Percentiles rank a stretch among this genome's conserved stretches.
These are phyloP conservation scores for Tortricodes alternella DNA, from an alignment of 2,888 invertebrate genomes.

Conservation along the genomic window DNA sequence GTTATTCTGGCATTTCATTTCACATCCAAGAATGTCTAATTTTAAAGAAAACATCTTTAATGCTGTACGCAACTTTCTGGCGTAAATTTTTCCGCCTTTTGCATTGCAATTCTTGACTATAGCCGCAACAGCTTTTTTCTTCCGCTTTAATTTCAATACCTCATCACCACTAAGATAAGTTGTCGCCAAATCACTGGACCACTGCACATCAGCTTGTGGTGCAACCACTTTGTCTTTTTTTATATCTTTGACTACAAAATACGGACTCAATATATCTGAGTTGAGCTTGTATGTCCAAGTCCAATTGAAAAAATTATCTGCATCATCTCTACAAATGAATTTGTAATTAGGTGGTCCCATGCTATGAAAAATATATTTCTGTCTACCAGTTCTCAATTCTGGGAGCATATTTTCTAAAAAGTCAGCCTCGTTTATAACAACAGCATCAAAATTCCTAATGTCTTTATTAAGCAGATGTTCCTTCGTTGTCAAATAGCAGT, in stretches of 20 bases:
- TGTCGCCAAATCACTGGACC: neutral
- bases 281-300: neutral
- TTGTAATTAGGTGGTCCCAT: neutral
- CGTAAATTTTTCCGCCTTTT: neutral
- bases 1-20: neutral
- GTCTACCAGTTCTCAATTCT: neutral
- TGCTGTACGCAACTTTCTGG: neutral
- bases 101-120: neutral
- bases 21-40: neutral
- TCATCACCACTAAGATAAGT: neutral
- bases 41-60: neutral
- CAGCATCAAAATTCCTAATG: neutral
- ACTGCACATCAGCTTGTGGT: neutral
- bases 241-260: neutral
- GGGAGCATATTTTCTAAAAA: neutral
- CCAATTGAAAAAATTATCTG: neutral
- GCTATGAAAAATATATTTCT: neutral
- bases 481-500: neutral
- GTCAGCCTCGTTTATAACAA: neutral
- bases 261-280: neutral
- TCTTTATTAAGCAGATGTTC: neutral
- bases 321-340: neutral
- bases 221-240: neutral
- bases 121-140: neutral
- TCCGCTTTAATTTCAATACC: neutral